Base-by-base conservation (phyloP, 2,113 vertebrate species). In the Ophthalmolycus amberensis region DNA sequence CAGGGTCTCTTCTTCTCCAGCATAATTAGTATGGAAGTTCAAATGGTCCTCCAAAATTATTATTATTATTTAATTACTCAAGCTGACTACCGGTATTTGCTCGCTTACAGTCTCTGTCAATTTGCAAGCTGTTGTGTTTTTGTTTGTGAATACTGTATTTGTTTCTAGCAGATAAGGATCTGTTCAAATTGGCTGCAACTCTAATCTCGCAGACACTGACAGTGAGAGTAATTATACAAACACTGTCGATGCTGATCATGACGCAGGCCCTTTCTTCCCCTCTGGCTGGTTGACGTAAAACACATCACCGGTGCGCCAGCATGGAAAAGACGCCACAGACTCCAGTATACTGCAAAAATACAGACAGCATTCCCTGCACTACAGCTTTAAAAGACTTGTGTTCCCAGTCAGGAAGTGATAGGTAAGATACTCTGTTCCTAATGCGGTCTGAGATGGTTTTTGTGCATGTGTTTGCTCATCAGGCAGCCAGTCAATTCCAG, bases 401-500 rank as follows among this genome's bases (percentile, higher is more conserved):
- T 18, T 3, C n/a, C 29, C 2, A 8, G 64, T 12, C 34, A 15
- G 6, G 20, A 40, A 34, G 52, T 27, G 25, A 27, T 25, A 50
- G 52, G n/a, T 71, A 3, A 7, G 11, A 20, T 9, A 9, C 8
- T 56, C 7, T 40, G 8, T 46, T 65, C 1, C 12, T 44, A 42
- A 56, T 44, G 0, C 82, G 5, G 9, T 54, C 2, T 65, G 0
- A 71, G n/a, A 44, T 66, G 8, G n/a, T 60, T 63, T 40, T 0
- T 63, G 4, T 67, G 10, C n/a, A 9, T 71, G 56, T 82, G 16
- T 66, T 71, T 65, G 64, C 85, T 16, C 56, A 75, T 71, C 93
- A 99, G 98, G 91, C 96, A 96, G 7, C 95, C 97, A 90, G 93
- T 92, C 73, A 96, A 96, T 86, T 95, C 95, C 64, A 95, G 97